Percentiles rank a stretch among this genome's conserved stretches.
Conservation (phyloP, 2,113 vertebrate genomes). For the Microtus richardsoni region DNA sequence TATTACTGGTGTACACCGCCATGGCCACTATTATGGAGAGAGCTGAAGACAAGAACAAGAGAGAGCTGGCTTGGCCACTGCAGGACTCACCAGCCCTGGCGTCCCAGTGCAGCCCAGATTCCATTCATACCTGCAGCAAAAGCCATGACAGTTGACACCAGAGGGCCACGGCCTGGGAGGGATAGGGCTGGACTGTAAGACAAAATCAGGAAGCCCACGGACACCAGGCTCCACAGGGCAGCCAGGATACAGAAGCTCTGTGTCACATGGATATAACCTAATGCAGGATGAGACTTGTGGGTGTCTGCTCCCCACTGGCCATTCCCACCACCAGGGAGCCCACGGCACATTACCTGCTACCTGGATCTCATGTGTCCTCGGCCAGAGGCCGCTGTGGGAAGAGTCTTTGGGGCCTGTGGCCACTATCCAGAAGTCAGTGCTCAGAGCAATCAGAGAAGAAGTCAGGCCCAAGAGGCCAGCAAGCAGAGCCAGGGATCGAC, state of each 20-base stretch:
- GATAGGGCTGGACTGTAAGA: slow-evolving; percentile 21
- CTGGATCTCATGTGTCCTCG: accelerated
- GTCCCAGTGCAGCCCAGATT: accelerated
- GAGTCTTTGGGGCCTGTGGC: accelerated
- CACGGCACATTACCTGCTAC: slow-evolving; percentile 45
- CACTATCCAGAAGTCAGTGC: slow-evolving; percentile 72
- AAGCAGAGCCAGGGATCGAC: slow-evolving; percentile 49
- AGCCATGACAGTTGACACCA: not conserved
- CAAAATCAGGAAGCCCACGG: slow-evolving; percentile 27
- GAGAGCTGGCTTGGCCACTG: not conserved
- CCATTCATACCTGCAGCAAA: slow-evolving; percentile 60
- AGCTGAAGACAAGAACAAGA: not conserved
- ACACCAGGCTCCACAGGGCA: not conserved
- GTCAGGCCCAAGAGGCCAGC: slow-evolving; percentile 36
- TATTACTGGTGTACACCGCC: slow-evolving; percentile 38
- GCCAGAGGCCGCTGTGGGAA: slow-evolving; percentile 72
- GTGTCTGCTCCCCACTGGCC: accelerated
- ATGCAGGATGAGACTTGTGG: accelerated
- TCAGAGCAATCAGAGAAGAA: slow-evolving; percentile 47
- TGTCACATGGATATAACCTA: slow-evolving; percentile 66
- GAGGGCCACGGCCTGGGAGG: accelerated
- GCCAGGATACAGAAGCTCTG: slow-evolving; percentile 69
- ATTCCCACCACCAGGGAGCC: not conserved
- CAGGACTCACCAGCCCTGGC: accelerated
- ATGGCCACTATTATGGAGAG: slow-evolving; percentile 56